A percentile compares a stretch with the other conserved stretches of the same genome.
Evolutionary conservation across 2,113 vertebrate genomes (phyloP).

Genomic region (Alaudala cheleensis): DNA sequence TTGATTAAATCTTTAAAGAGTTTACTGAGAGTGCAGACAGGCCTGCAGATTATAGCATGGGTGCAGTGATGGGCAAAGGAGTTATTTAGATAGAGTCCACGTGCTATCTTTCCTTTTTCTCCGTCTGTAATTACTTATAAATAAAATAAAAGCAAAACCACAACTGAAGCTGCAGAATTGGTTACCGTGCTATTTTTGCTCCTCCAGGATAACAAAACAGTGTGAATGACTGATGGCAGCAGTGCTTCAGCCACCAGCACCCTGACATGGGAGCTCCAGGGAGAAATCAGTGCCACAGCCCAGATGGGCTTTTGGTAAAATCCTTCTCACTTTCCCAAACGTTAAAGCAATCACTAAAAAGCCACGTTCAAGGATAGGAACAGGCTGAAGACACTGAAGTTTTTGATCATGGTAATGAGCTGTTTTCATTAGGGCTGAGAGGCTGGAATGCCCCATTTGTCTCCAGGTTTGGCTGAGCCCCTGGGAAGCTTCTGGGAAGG

Average conservation of each 20-base stretch:
- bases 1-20: conserved; percentile 68
- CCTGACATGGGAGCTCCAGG: neutral
- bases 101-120: neutral
- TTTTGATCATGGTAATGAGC: neutral
- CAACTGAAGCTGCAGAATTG: neutral
- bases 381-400: neutral
- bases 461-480: neutral
- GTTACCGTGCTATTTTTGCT: neutral
- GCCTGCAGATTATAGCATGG: neutral
- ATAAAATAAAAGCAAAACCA: conserved; percentile 19
- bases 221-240: neutral
- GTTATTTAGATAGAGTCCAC: neutral
- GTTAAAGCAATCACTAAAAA: neutral
- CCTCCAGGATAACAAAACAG: neutral
- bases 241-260: neutral
- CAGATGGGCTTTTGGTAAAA: neutral
- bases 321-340: neutral
- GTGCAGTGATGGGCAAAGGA: neutral
- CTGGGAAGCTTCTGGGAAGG: neutral
- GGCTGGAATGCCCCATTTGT: neutral
- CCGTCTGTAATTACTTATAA: neutral
- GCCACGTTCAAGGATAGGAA: neutral
- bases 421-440: neutral
- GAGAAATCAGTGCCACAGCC: neutral
- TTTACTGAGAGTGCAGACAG: conserved; percentile 36